Evolutionary conservation across 2,113 vertebrate species (phyloP), one percentile per base, ranked within the genome.

Genomic region (Emberiza fucata): DNA sequence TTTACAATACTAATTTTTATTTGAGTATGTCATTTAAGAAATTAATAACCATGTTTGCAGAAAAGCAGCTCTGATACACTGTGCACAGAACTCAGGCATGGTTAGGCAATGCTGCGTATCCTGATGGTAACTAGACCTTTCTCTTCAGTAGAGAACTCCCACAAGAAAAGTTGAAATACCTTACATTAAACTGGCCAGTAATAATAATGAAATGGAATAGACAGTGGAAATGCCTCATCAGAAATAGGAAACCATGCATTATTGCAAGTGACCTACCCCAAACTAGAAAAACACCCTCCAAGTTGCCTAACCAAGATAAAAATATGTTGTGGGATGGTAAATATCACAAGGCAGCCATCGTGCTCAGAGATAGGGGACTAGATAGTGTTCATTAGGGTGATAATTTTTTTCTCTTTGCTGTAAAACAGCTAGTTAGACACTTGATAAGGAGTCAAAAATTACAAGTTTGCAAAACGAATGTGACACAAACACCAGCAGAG

Each of bases 181-280:
- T 88, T 24, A 31, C 65, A 31, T 53, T 93, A 82, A 95, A 93
- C 63, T 88, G 48, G 47, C 51, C 66, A 59, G 24, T 35, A 85
- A 81, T 84, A 89, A 93, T 44, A 88, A 92, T 44, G 86, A 88
- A 94, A 92, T 23, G 42, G 69, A 76, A 95, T 64, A 95, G 75
- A 79, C 73, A 88, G 25, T 45, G 75, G 79, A 94, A 88, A 83
- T 50, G 69, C 85, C 64, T 91, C 82, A 94, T 17, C 64, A 92
- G 51, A 93, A 84, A 93, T 50, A 79, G 76, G 71, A 96, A 96
- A 92, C 27, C 44, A 70, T 8, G 6, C 15, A 79, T 92, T 90
- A 88, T 66, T 97, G 95, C 37, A 66, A 87, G 78, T 37, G 37
- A 6, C 28, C 25, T 20, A 40, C 8, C 5, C 20, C 42, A 84